phyloP scores from a whole-genome alignment of 2,888 invertebrate genomes.

The Hecatera dysodea region DNA sequence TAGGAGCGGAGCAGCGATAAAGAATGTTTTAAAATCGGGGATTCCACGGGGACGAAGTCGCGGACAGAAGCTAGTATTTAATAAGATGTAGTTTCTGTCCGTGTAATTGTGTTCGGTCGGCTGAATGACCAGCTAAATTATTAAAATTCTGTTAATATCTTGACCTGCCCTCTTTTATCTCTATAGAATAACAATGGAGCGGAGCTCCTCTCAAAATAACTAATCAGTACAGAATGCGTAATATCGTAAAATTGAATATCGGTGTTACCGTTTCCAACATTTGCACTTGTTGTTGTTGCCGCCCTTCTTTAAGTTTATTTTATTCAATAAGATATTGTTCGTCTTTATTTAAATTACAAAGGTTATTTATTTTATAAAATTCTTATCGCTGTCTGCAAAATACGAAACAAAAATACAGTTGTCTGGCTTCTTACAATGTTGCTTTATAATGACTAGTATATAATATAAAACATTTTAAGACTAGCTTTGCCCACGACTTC shows the following conservation, averaged over 20 bases:
- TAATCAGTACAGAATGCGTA: slow-evolving; percentile 39
- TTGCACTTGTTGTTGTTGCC: slow-evolving; percentile 7
- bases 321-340: slow-evolving; percentile 6
- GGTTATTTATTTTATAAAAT: slow-evolving; percentile 4
- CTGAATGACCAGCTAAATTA: slow-evolving; percentile 36
- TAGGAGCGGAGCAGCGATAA: too few relatives aligned
- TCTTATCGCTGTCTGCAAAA: slow-evolving; percentile 2
- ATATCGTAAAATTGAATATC: slow-evolving; percentile 14
- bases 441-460: neutral
- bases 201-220: slow-evolving; percentile 26
- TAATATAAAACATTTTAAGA: too few relatives aligned
- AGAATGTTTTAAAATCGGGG: too few relatives aligned
- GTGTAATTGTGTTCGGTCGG: slow-evolving; percentile 8
- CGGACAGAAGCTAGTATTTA: too few relatives aligned
- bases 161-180: slow-evolving; percentile 50
- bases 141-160: slow-evolving; percentile 35
- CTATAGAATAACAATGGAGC: slow-evolving; percentile 40
- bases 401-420: slow-evolving; percentile 5
- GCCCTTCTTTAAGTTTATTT: neutral
- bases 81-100: slow-evolving; percentile 20
- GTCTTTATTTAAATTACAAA: slow-evolving; percentile 7
- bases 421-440: slow-evolving; percentile 5
- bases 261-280: slow-evolving; percentile 8
- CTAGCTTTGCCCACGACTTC: too few relatives aligned
- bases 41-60: too few relatives aligned